Conservation (phyloP, 2,797 vertebrate genomes). For the Microhierax caerulescens region DNA sequence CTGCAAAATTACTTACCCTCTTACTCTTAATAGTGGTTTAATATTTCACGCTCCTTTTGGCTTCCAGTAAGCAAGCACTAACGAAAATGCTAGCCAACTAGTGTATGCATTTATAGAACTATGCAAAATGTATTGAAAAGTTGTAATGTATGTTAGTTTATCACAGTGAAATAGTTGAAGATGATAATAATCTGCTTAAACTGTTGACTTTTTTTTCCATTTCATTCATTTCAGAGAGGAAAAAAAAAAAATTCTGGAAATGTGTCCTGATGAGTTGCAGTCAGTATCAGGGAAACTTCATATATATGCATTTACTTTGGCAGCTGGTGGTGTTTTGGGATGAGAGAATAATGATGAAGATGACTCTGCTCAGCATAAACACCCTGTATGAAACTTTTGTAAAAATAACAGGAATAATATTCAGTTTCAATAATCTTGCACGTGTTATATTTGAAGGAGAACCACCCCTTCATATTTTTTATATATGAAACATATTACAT, state of each 20-base stretch:
- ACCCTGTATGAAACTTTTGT: neutral
- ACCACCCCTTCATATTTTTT: neutral
- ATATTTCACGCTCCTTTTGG: neutral
- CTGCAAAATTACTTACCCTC: neutral
- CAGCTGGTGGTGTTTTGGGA: slow-evolving; percentile 55
- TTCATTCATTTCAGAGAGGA: neutral
- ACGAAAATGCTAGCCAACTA: neutral
- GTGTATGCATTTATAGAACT: neutral
- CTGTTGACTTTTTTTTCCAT: neutral
- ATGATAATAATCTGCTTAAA: neutral
- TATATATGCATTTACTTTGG: slow-evolving; percentile 69
- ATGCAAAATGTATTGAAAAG: neutral
- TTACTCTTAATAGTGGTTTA: neutral
- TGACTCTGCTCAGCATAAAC: slow-evolving; percentile 20
- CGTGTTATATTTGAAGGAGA: neutral
- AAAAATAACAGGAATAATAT: neutral
- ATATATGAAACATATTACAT: neutral
- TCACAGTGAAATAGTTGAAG: neutral
- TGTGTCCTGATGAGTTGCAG: slow-evolving; percentile 44
- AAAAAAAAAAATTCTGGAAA: slow-evolving; percentile 40
- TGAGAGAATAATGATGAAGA: slow-evolving; percentile 58
- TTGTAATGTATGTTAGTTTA: neutral
- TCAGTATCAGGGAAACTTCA: slow-evolving; percentile 52
- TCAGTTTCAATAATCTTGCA: neutral
- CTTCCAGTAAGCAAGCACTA: neutral